Base-by-base conservation (phyloP, 2,888 invertebrate species). In the Acrobeloides nanus region DNA sequence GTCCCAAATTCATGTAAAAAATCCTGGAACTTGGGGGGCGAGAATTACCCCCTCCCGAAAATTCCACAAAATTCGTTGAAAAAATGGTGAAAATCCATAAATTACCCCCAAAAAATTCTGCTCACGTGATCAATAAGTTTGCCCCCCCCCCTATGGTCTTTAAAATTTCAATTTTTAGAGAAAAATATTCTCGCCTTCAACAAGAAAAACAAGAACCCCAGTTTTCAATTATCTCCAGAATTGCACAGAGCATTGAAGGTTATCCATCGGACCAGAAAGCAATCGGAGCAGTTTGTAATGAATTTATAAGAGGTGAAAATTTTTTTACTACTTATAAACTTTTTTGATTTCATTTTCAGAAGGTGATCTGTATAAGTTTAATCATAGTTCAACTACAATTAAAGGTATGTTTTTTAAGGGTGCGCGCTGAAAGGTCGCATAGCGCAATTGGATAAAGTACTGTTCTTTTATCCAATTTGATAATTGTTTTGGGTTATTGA, bases 211-310 rank as follows among this genome's bases (percentile, higher is more conserved):
- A n/a, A 52, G n/a, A n/a, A n/a, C n/a, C n/a, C n/a, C n/a, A n/a
- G n/a, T n/a, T n/a, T n/a, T n/a, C n/a, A n/a, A 44, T 44, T 41
- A 57, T 71, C 1, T 53, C 59, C 27, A 53, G 60, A 15, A 63
- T 71, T 37, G 68, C 70, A 42, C 46, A 53, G 21, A 52, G 55
- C 25, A 69, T 73, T 38, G 72, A 72, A 23, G 64, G 64, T 4
- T 2, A n/a, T n/a, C n/a, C n/a, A n/a, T 71, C 68, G 55, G 49
- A 50, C 27, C 72, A 69, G 6, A 59, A 63, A 46, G 60, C 64
- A n/a, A 68, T 72, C 35, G 68, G 59, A 15, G 55, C 57, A 42
- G 61, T 58, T 24, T 72, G 71, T 46, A 56, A 61, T 34, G 52
- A 41, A 39, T 61, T 62, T 24, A 53, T 57, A 17, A 44, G 57